phyloP scores from a whole-genome alignment of 2,888 invertebrate genomes.

The Ornithoptera alexandrae region DNA sequence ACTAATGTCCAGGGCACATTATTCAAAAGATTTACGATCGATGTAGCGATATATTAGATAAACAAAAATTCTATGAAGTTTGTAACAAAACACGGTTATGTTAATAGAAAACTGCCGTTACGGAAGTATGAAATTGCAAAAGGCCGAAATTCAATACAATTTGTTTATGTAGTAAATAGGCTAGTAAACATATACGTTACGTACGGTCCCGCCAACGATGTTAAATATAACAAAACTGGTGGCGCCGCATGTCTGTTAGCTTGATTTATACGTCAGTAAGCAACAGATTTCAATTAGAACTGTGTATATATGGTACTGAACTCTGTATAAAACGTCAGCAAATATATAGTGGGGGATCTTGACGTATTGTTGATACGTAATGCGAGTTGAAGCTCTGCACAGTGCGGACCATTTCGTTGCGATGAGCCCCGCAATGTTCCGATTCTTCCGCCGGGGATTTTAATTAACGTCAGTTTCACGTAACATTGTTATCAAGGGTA shows the following conservation, averaged over 20 bases:
- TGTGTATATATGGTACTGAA: conserved; percentile 24
- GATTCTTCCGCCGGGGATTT: conserved; percentile 14
- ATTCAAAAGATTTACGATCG: no score
- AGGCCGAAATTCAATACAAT: conserved; percentile 14
- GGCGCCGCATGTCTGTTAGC: conserved; percentile 23
- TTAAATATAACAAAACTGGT: conserved; percentile 23
- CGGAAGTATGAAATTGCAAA: conserved; percentile 2
- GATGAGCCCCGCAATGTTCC: conserved; percentile 23
- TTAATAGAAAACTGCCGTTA: not conserved
- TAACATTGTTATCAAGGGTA: conserved; percentile 4
- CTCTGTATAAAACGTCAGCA: conserved; percentile 24
- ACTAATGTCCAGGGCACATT: no score
- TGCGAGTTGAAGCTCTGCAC: conserved; percentile 21
- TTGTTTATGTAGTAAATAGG: not conserved
- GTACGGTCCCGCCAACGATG: conserved; percentile 18
- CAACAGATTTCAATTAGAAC: conserved; percentile 42
- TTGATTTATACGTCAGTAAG: conserved; percentile 31
- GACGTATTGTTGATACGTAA: conserved; percentile 35
- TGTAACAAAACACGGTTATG: not conserved
- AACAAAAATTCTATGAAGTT: no score
- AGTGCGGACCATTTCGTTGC: conserved; percentile 32
- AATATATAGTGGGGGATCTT: conserved; percentile 33
- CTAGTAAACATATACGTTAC: conserved; percentile 16
- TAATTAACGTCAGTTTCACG: conserved; percentile 6
- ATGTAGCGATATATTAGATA: no score